Base-by-base conservation (phyloP, 2,797 vertebrate species). In the Tragelaphus eurycerus region DNA sequence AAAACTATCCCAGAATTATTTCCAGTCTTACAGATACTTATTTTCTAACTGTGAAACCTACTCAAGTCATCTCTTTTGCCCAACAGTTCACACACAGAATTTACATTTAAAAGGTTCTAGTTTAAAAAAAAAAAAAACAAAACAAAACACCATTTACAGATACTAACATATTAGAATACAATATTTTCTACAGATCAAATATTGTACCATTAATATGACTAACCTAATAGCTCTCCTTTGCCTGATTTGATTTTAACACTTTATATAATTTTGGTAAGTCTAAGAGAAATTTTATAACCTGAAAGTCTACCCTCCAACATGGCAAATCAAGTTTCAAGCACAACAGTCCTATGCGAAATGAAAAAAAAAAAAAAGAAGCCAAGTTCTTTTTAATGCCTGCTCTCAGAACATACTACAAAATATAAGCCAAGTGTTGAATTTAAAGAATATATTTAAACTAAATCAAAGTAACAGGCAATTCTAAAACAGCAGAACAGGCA, bases 271-370 rank as follows among this genome's bases (percentile, higher is more conserved):
- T 98, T 97, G 95, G 95, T 98, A 98, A 98, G 98, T 98, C 98
- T 98, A 97, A 97, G 93, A 93, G 97, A 46, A 60, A 93, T 78
- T 94, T 97, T 98, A 98, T 98, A 98, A 98, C 99, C 95, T 98
- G 92, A 97, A 97, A 97, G 97, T 93, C 83, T 97, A 98, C 97
- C 98, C 97, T 98, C 98, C 98, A 98, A 98, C 98, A 99, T 98
- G 98, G 99, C 99, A 99, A 99, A 99, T 98, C 98, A 99, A 99
- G 97, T 99, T 98, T 99, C 98, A 98, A 97, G 98, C 98, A 98
- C 98, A 96, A 98, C 97, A 98, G 98, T 98, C 93, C 98, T 95
- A 95, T 89, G 97, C 97, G 98, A 99, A 90, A 99, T 98, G 98
- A 82, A 21, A 54, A 98, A 99, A 98, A 98, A 38, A 55, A 99